A percentile compares a stretch with the other conserved stretches of the same genome.
Conservation (phyloP, 2,888 invertebrate genomes). For the Metellina segmentata region DNA sequence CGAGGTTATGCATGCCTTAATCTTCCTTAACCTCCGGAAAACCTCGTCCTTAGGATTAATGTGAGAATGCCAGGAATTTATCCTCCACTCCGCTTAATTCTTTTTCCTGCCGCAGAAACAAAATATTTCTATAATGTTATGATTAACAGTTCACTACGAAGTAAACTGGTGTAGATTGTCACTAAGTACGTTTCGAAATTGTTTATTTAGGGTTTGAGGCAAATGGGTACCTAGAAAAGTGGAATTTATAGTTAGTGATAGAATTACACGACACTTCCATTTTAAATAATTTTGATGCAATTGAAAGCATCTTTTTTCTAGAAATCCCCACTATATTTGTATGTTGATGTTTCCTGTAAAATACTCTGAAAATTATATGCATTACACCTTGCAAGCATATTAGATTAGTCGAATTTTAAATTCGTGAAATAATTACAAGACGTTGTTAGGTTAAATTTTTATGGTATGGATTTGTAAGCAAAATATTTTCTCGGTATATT, state of each 20-base stretch:
- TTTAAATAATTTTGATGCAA: neutral
- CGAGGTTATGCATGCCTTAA: conserved; percentile 27
- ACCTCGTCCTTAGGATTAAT: conserved; percentile 56
- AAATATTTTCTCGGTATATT: no score
- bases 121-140: conserved; percentile 46
- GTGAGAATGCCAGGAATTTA: conserved; percentile 61
- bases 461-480: no score
- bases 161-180: neutral
- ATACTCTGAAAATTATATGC: no score
- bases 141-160: conserved; percentile 13
- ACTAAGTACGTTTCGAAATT: no score
- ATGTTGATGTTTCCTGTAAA: no score
- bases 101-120: conserved; percentile 27
- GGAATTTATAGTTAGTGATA: neutral
- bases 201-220: no score
- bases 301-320: neutral
- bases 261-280: neutral
- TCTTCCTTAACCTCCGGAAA: conserved; percentile 43
- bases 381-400: no score
- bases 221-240: no score
- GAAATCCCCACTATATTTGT: neutral
- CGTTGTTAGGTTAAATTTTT: no score
- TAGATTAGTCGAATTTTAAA: no score
- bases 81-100: conserved; percentile 60
- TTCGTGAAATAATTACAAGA: no score